Conservation (phyloP, 1,140 invertebrate species). For the Lepeophtheirus salmonis region DNA sequence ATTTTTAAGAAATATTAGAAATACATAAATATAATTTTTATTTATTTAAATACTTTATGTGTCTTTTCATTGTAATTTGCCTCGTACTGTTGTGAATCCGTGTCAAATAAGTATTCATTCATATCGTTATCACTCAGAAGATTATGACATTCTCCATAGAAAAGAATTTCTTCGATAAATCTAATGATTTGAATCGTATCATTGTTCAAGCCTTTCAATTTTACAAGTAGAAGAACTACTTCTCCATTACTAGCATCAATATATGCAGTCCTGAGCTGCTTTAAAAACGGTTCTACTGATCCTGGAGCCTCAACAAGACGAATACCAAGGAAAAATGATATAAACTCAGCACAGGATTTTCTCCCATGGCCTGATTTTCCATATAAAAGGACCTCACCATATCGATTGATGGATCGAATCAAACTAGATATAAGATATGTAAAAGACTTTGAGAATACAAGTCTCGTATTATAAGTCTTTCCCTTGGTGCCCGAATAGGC, state of each 20-base stretch:
- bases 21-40: not conserved
- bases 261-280: not conserved
- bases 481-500: not conserved
- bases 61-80: not conserved
- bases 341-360: not conserved
- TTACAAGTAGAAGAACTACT: not conserved
- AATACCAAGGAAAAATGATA: not conserved
- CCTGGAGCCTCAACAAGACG: not conserved
- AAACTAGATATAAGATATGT: not conserved
- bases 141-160: not conserved
- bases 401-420: not conserved
- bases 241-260: not conserved
- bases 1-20: too few relatives aligned
- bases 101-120: not conserved
- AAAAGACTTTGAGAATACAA: not conserved
- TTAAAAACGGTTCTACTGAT: not conserved
- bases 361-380: not conserved
- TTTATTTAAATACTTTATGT: not conserved
- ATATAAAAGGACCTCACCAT: not conserved
- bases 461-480: constrained; percentile 2
- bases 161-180: not conserved
- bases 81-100: not conserved
- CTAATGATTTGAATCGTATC: not conserved
- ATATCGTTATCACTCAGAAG: not conserved
- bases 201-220: not conserved